phyloP scores from a whole-genome alignment of 2,888 invertebrate genomes.

The Phengaris arion region DNA sequence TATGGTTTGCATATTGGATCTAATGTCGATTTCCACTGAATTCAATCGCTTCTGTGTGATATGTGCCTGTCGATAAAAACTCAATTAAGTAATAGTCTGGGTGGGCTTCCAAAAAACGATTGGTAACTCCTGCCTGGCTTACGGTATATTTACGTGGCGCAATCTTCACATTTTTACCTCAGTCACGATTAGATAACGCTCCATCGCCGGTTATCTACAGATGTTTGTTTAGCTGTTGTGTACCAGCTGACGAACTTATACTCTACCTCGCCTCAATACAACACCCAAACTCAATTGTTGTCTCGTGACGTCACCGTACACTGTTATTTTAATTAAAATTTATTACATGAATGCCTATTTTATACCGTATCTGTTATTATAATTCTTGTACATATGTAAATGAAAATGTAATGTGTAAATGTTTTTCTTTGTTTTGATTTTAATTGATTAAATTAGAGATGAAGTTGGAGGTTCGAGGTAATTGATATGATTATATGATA shows the following conservation, averaged over 20 bases:
- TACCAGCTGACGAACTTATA: constrained; percentile 12
- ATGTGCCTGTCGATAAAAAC: too few relatives aligned
- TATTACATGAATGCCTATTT: background rate
- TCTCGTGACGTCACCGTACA: background rate
- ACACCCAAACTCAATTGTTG: background rate
- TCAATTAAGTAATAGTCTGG: background rate
- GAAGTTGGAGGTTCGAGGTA: background rate
- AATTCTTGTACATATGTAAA: background rate
- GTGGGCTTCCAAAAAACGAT: background rate
- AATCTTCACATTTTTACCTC: constrained; percentile 23
- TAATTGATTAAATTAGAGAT: background rate
- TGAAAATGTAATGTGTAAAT: background rate
- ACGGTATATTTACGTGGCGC: constrained; percentile 23
- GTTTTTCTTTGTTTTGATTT: background rate
- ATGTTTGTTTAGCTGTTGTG: constrained; percentile 21
- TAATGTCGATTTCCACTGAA: too few relatives aligned
- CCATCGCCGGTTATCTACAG: constrained; percentile 1
- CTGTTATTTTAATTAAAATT: constrained; percentile 1
- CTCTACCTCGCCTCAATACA: background rate
- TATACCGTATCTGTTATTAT: background rate
- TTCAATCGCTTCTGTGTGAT: too few relatives aligned
- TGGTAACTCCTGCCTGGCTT: background rate
- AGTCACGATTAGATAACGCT: constrained; percentile 25
- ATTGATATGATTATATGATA: too few relatives aligned
- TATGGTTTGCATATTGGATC: too few relatives aligned